Evolutionary conservation across 2,888 invertebrate genomes (phyloP).

Genomic region (Drosophila hamatofila): DNA sequence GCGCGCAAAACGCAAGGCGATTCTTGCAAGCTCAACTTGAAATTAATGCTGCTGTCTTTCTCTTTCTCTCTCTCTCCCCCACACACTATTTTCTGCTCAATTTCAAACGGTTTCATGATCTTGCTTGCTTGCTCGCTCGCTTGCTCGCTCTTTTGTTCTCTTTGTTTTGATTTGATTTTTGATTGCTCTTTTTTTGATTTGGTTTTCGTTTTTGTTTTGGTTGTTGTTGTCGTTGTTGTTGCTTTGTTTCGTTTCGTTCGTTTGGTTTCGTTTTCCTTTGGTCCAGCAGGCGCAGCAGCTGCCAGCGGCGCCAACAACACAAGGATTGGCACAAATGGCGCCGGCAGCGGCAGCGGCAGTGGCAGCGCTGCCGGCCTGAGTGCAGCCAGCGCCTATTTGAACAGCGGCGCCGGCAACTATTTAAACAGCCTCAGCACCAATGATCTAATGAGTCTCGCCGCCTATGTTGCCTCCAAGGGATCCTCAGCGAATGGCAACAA

Average conservation of each 20-base stretch:
- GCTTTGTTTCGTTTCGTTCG: constrained; percentile 35
- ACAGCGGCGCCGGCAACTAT: constrained; percentile 62
- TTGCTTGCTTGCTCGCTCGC: constrained; percentile 5
- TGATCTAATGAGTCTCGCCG: constrained; percentile 82
- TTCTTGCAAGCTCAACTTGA: constrained; percentile 19
- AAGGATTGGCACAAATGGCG: constrained; percentile 32
- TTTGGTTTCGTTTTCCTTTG: constrained; percentile 27
- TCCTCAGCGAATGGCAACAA: constrained; percentile 35
- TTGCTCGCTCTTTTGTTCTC: constrained; percentile 4
- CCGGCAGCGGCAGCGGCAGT: constrained; percentile 18
- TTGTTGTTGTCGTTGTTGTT: constrained; percentile 21
- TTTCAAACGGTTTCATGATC: constrained; percentile 7
- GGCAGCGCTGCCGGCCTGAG: constrained; percentile 26
- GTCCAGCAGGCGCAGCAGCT: constrained; percentile 17
- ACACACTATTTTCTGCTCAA: constrained; percentile 4
- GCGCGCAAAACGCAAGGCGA: neutral
- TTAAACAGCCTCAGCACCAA: constrained; percentile 79
- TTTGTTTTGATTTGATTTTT: constrained; percentile 9
- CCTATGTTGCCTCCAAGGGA: constrained; percentile 80
- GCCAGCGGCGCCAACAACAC: constrained; percentile 16
- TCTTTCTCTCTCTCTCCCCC: constrained; percentile 43
- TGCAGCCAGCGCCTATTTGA: constrained; percentile 66
- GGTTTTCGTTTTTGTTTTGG: constrained; percentile 16
- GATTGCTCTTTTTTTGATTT: constrained; percentile 1
- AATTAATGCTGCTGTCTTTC: constrained; percentile 53